Percentiles rank a stretch among this genome's conserved stretches.
Conservation (phyloP, 1,140 invertebrate species). For the Orchestia grillus region DNA sequence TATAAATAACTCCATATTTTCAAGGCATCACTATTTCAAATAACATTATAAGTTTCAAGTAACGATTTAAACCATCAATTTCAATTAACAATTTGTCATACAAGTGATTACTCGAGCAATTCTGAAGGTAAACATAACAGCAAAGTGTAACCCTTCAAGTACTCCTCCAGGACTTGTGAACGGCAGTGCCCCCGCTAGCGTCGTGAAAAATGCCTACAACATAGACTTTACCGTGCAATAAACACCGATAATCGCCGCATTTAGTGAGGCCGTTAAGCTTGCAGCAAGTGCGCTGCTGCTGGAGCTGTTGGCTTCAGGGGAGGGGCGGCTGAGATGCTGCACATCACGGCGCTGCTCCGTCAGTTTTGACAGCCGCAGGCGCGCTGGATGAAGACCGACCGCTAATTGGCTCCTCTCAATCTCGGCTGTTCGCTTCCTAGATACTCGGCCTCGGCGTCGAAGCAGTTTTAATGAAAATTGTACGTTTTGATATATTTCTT, state of each 20-base stretch:
- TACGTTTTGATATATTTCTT: no score
- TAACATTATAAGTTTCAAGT: no score
- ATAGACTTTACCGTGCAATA: background rate
- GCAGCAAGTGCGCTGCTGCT: background rate
- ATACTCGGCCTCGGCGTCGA: background rate
- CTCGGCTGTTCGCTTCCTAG: background rate
- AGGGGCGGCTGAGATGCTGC: background rate
- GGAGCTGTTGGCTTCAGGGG: background rate
- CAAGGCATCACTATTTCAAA: background rate
- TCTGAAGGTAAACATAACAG: background rate
- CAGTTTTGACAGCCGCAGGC: background rate
- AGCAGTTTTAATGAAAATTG: background rate
- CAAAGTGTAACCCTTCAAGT: background rate
- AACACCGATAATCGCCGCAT: background rate
- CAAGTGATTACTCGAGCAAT: no score
- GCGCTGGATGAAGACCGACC: no score
- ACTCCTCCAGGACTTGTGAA: background rate
- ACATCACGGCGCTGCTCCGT: background rate
- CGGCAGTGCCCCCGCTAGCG: background rate
- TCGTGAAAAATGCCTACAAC: background rate
- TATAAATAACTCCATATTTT: background rate
- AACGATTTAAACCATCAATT: no score
- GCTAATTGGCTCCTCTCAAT: background rate
- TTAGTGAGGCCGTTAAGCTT: background rate
- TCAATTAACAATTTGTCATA: no score